These are phyloP conservation scores for Bombus sibiricus DNA, from an alignment of 1,140 invertebrate genomes.

Conservation along the genomic window DNA sequence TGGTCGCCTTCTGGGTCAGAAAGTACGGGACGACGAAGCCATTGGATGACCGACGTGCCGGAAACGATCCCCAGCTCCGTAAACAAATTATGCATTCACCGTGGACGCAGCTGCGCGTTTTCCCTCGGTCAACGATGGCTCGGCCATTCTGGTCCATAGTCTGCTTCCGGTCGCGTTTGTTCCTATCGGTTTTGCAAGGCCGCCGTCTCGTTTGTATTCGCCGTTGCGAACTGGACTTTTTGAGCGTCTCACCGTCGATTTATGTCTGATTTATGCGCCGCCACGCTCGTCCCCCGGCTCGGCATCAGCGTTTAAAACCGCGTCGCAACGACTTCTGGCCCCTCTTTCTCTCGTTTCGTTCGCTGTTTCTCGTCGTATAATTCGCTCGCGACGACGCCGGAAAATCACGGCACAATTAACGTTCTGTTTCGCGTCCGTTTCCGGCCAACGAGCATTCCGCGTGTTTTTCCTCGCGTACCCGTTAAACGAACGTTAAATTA, in stretches of 20 bases:
- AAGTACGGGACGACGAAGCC: not conserved
- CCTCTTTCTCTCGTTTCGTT: not conserved
- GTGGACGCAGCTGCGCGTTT: slow-evolving; percentile 35
- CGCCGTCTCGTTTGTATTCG: slow-evolving; percentile 32
- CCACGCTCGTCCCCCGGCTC: not conserved
- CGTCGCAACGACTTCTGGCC: not conserved
- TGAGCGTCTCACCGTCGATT: slow-evolving; percentile 21
- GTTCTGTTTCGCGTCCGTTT: slow-evolving; percentile 24
- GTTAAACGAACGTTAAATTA: slow-evolving; percentile 16
- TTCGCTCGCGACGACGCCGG: slow-evolving; percentile 1
- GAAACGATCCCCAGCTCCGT: slow-evolving; percentile 11
- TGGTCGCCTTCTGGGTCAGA: not conserved
- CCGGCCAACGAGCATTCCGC: not conserved
- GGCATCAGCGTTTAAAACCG: not conserved
- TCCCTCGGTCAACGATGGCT: slow-evolving; percentile 10
- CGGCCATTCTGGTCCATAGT: not conserved
- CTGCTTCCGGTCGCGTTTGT: slow-evolving; percentile 12
- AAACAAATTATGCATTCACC: slow-evolving; percentile 47
- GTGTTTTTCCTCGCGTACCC: not conserved
- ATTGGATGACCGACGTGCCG: not conserved
- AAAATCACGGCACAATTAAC: slow-evolving; percentile 34
- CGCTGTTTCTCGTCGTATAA: not conserved
- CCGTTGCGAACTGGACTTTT: not conserved
- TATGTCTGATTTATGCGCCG: slow-evolving; percentile 42
- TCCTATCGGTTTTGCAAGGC: slow-evolving; percentile 27